A percentile compares a stretch with the other conserved stretches of the same genome.
phyloP scores from a whole-genome alignment of 2,113 vertebrate species.

The Myotis davidii region DNA sequence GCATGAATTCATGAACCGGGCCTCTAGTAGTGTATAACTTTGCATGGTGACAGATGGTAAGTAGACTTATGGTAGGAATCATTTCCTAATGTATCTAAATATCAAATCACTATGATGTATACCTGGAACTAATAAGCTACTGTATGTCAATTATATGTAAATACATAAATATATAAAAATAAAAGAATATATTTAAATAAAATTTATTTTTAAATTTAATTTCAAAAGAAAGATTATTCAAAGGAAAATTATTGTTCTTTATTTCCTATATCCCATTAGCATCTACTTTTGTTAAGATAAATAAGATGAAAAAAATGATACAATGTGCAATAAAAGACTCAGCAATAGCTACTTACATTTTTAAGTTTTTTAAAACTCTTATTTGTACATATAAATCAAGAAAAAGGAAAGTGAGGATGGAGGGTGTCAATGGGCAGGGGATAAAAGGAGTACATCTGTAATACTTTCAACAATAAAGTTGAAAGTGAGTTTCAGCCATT shows the following conservation, averaged over 20 bases:
- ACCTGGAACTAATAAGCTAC: neutral
- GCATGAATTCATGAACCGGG: no score
- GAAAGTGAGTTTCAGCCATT: neutral
- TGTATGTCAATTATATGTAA: neutral
- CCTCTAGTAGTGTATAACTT: neutral
- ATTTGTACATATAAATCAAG: neutral
- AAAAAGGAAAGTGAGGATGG: neutral
- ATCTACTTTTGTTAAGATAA: neutral
- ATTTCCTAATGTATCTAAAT: neutral
- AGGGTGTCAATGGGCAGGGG: no score
- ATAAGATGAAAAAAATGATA: slow-evolving; percentile 11
- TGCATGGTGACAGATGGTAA: neutral
- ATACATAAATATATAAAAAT: neutral
- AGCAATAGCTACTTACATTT: slow-evolving; percentile 7
- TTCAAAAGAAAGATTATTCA: slow-evolving; percentile 2
- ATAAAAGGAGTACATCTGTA: no score
- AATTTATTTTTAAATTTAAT: neutral
- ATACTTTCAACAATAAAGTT: no score
- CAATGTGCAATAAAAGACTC: neutral
- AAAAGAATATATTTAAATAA: neutral
- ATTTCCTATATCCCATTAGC: neutral
- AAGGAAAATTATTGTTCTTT: neutral
- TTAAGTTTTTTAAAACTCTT: neutral
- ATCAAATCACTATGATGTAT: neutral
- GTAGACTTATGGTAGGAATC: neutral